phyloP scores from a whole-genome alignment of 2,888 invertebrate species.

The Cyclophora punctaria region DNA sequence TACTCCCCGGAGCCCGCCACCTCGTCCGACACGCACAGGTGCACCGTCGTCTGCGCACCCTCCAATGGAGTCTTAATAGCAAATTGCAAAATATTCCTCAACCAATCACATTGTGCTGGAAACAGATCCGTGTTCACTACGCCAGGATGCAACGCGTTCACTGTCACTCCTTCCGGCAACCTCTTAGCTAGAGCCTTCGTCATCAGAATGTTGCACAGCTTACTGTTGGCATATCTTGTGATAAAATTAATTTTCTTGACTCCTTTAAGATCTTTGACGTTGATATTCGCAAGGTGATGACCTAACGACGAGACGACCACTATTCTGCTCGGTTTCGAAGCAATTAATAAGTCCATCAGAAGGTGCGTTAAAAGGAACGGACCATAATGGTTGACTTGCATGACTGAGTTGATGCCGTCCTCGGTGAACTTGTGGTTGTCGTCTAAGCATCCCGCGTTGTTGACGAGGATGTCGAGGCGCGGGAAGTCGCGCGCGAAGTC shows the following conservation, averaged over 20 bases:
- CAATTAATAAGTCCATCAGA: constrained; percentile 62
- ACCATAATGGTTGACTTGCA: constrained; percentile 82
- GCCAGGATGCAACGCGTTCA: constrained; percentile 4
- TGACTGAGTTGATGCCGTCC: constrained; percentile 77
- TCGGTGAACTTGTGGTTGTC: constrained; percentile 53
- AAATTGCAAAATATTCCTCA: too few relatives aligned
- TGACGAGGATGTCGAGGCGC: too few relatives aligned
- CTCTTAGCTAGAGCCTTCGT: background rate
- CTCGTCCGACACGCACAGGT: background rate
- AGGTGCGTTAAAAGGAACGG: constrained; percentile 83
- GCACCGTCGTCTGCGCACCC: too few relatives aligned
- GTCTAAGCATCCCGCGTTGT: constrained; percentile 62
- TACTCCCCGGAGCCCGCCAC: too few relatives aligned
- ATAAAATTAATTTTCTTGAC: constrained; percentile 29
- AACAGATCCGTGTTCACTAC: background rate
- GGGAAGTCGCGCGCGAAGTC: too few relatives aligned
- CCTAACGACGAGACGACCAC: constrained; percentile 55
- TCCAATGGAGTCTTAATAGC: too few relatives aligned
- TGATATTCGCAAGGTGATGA: constrained; percentile 61
- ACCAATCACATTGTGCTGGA: too few relatives aligned
- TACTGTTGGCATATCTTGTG: constrained; percentile 34
- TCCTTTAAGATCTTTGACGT: constrained; percentile 35
- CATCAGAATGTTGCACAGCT: constrained; percentile 1
- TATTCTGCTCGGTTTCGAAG: constrained; percentile 56
- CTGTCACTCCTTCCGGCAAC: constrained; percentile 4